Evolutionary conservation across 2,888 invertebrate genomes (phyloP).

Genomic region (Papilio protenor): DNA sequence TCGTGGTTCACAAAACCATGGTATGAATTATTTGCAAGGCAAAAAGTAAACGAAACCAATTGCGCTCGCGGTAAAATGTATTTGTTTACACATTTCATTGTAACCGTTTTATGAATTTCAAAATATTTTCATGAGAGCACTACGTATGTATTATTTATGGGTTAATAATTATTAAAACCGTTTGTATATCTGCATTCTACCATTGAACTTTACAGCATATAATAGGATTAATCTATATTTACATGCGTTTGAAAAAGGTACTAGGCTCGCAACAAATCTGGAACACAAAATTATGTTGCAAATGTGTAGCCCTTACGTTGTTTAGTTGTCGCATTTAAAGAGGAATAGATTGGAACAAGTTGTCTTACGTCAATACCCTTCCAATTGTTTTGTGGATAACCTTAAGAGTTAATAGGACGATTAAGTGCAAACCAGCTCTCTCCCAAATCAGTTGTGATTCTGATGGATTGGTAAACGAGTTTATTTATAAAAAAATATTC

Average conservation of each 20-base stretch:
- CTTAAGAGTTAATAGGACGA: not conserved
- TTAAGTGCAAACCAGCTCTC: not conserved
- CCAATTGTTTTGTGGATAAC: not conserved
- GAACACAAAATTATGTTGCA: too few species aligned
- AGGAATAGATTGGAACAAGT: not conserved
- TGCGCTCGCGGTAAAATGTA: slow-evolving; percentile 32
- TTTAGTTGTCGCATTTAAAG: too few species aligned
- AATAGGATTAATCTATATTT: too few species aligned
- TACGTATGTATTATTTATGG: slow-evolving; percentile 40
- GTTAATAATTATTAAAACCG: slow-evolving; percentile 36
- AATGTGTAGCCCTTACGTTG: too few species aligned
- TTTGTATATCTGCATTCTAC: slow-evolving; percentile 13
- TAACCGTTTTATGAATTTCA: slow-evolving; percentile 42
- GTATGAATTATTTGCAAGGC: slow-evolving; percentile 23
- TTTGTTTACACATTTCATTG: slow-evolving; percentile 39
- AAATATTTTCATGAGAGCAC: slow-evolving; percentile 37
- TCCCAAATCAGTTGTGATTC: not conserved
- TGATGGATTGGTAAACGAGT: not conserved
- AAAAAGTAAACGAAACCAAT: slow-evolving; percentile 40
- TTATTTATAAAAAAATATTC: slow-evolving; percentile 6
- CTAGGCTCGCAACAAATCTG: not conserved
- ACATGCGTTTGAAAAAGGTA: not conserved
- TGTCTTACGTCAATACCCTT: not conserved
- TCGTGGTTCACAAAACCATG: not conserved
- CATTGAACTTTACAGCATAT: not conserved